Evolutionary conservation across 35 echinoderm and acorn worm genomes (phyloP).

Genomic region (Lytechinus variegatus): DNA sequence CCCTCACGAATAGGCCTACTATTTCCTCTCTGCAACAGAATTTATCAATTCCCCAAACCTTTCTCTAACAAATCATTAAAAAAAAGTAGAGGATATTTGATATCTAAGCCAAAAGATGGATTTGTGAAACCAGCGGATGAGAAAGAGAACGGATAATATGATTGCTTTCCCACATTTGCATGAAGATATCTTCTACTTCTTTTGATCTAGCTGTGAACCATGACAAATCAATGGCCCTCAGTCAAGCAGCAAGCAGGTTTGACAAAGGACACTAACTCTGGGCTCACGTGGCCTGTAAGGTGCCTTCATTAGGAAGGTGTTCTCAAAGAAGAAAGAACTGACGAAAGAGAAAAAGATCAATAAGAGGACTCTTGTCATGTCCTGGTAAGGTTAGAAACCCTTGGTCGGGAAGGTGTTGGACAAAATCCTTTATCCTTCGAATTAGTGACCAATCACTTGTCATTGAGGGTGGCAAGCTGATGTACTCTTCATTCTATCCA

Average conservation of each 20-base stretch:
- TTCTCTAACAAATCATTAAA: background rate
- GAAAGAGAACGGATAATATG: background rate
- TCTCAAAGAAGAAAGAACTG: background rate
- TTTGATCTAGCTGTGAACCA: background rate
- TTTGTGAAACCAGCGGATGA: background rate
- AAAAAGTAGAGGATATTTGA: background rate
- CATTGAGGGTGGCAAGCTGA: background rate
- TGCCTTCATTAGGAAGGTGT: background rate
- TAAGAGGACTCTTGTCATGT: background rate
- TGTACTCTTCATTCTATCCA: background rate
- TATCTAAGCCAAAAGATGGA: background rate
- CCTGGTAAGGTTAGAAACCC: background rate
- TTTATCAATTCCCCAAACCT: too few species aligned
- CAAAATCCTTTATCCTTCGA: background rate
- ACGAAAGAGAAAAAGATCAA: background rate
- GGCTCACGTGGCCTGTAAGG: background rate
- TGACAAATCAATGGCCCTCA: background rate
- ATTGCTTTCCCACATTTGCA: background rate
- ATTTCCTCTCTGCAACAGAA: too few species aligned
- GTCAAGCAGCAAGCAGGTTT: background rate
- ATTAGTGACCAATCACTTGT: background rate
- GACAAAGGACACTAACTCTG: background rate
- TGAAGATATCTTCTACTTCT: background rate
- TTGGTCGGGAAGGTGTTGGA: background rate
- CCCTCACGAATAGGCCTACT: too few species aligned